Base-by-base conservation (phyloP, 2,888 invertebrate species). In the Leptinotarsa tumamoca region DNA sequence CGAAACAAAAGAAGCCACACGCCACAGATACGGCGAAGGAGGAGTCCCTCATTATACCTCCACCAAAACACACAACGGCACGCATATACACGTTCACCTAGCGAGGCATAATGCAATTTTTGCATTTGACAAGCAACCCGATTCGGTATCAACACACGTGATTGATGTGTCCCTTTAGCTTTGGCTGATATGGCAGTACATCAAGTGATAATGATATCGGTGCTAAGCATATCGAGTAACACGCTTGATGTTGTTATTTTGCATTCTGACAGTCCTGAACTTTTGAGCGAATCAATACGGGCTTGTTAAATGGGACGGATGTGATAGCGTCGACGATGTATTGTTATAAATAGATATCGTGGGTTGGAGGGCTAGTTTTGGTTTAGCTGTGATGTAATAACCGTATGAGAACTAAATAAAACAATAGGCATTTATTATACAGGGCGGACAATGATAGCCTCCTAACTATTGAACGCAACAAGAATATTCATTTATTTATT, bases 141-240 rank as follows among this genome's bases (percentile, higher is more conserved):
- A 76, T 80, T 83, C 81, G 80, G 56, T 83, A 83, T 83, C 83
- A 81, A 82, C 81, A 82, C 80, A 78, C 80, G 79, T 84, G 84
- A 85, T 84, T 84, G 85, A 85, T 84, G 84, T 80, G 82, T 84
- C 83, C 82, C 84, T 82, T 83, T 82, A 82, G 81, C 83, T 81
- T 83, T 83, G 82, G 82, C 82, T 80, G 81, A 80, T 80, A 67
- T 67, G 72, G 56, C 72, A 67, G 78, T 71, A 75, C 75, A 70
- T 73, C 73, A 74, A 76, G 79, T 80, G 81, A 82, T 83, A 83
- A 82, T 82, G 80, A 82, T 81, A 83, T 80, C 80, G 79, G 78
- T 71, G 81, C 82, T 83, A 82, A 80, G 80, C 81, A 73, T 83
- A 82, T 83, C 82, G 74, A 77, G 78, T 83, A 79, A 83, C 83